Conservation (phyloP, 2,113 vertebrate genomes). For the Bos javanicus region DNA sequence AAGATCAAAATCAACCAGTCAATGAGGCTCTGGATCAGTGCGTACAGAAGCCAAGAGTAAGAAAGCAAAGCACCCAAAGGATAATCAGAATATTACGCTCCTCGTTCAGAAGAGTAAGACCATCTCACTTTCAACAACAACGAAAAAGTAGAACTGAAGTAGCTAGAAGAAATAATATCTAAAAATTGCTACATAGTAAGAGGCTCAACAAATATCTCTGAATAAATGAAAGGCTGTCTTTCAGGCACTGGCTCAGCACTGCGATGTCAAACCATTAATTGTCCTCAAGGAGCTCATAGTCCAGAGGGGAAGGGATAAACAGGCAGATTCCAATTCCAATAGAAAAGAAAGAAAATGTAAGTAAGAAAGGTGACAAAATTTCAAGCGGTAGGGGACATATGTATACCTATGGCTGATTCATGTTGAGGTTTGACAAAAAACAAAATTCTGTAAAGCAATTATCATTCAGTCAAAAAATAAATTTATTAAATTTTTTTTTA, state of each 20-base stretch:
- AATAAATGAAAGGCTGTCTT: neutral
- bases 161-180: neutral
- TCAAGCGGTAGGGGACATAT: neutral
- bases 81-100: neutral
- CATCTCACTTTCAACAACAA: neutral
- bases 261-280: neutral
- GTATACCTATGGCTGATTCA: neutral
- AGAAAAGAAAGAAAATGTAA: neutral
- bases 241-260: rapidly evolving
- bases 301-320: neutral
- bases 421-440: neutral
- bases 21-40: neutral
- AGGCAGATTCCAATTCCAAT: neutral
- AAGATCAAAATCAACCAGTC: neutral
- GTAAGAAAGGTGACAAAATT: neutral
- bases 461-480: neutral
- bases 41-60: neutral
- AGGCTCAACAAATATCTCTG: neutral
- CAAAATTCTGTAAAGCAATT: neutral
- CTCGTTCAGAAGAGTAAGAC: neutral
- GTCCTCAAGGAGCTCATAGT: neutral
- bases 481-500: neutral
- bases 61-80: neutral
- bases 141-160: neutral
- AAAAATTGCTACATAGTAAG: neutral